A percentile compares a stretch with the other conserved stretches of the same genome.
Conservation (phyloP, 2,888 invertebrate species). For the Andrena hattorfiana region DNA sequence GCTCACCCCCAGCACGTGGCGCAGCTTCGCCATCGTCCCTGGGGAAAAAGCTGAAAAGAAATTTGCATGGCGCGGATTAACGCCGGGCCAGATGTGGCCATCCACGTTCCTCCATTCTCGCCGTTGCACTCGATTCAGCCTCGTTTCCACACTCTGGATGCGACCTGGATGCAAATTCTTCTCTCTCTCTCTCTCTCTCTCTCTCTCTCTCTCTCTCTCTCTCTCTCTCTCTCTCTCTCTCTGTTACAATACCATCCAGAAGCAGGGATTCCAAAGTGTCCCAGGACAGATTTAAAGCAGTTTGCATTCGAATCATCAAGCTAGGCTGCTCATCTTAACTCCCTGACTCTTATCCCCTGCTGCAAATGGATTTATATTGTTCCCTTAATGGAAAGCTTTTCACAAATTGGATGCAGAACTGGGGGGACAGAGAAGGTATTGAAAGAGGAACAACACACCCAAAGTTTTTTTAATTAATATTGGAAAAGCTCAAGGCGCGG, state of each 20-base stretch:
- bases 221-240: too few species aligned
- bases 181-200: too few species aligned
- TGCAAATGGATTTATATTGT: neutral
- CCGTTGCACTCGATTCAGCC: slow-evolving; percentile 27
- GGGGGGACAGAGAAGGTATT: neutral
- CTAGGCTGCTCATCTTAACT: neutral
- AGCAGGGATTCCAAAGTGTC: neutral
- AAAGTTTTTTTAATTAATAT: too few species aligned
- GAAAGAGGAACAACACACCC: neutral
- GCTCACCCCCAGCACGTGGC: neutral
- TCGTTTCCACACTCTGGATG: neutral
- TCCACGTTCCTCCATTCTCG: slow-evolving; percentile 20
- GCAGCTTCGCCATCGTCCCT: neutral
- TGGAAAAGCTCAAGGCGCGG: too few species aligned
- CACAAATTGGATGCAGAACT: neutral
- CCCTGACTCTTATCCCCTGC: neutral
- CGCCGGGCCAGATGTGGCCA: slow-evolving; percentile 21
- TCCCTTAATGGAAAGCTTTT: neutral
- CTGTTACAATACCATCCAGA: slow-evolving; percentile 7
- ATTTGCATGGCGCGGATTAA: slow-evolving; percentile 48
- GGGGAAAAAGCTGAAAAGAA: slow-evolving; percentile 11
- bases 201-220: too few species aligned
- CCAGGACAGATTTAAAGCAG: neutral
- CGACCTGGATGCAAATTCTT: slow-evolving; percentile 47
- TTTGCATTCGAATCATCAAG: neutral